Evolutionary conservation across 1,140 invertebrate species (phyloP).

Genomic region (Pseudomyrmex cubaensis): DNA sequence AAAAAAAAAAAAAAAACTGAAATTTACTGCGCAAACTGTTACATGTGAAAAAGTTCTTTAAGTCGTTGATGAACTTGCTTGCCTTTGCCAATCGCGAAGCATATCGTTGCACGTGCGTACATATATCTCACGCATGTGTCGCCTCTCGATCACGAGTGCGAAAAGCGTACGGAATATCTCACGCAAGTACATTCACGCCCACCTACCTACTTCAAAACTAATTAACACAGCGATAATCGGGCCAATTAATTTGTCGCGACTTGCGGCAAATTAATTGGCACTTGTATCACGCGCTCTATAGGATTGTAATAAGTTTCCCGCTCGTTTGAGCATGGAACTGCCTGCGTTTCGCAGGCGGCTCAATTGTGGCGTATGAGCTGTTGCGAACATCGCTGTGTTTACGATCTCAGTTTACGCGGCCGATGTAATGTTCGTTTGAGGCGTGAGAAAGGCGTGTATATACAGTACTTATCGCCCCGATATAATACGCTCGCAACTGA

Average conservation of each 20-base stretch:
- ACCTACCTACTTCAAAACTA: not conserved
- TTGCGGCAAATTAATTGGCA: not conserved
- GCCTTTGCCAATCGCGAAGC: not conserved
- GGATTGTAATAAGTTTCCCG: not conserved
- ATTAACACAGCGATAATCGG: slow-evolving; percentile 45
- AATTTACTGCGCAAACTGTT: too few species aligned
- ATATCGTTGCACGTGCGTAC: not conserved
- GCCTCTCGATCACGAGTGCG: slow-evolving; percentile 11
- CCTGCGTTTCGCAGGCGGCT: slow-evolving; percentile 24
- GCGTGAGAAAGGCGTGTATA: not conserved
- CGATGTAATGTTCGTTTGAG: not conserved
- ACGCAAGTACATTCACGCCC: not conserved
- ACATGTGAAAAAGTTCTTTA: too few species aligned
- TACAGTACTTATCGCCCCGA: not conserved
- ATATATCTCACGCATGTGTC: not conserved
- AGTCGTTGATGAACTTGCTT: not conserved
- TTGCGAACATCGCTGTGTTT: not conserved
- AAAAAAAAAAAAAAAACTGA: too few species aligned
- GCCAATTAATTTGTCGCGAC: slow-evolving; percentile 38
- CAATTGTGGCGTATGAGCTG: not conserved
- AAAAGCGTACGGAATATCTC: slow-evolving; percentile 1
- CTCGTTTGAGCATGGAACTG: slow-evolving; percentile 13
- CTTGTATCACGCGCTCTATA: not conserved
- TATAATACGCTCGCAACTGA: not conserved
- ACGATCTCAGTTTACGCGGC: slow-evolving; percentile 1